A percentile compares a stretch with the other conserved stretches of the same genome.
These are phyloP conservation scores for Hyperopisus bebe DNA, from an alignment of 2,113 vertebrate genomes.

Conservation along the genomic window DNA sequence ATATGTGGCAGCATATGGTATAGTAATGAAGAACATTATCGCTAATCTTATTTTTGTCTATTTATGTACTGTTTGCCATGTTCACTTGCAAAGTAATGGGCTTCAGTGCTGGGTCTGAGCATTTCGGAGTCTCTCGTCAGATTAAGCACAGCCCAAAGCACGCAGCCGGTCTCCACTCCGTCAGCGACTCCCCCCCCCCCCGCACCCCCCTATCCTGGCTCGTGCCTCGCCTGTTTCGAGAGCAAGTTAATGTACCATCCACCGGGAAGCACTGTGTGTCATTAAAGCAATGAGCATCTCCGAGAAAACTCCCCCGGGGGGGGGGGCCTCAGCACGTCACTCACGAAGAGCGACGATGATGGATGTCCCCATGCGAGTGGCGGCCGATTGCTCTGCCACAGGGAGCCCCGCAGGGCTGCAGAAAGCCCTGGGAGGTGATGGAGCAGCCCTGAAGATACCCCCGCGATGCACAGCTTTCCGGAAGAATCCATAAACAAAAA, in stretches of 20 bases:
- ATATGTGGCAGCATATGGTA: not conserved
- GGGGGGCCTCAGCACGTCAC: not conserved
- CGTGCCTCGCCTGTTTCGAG: conserved; percentile 19
- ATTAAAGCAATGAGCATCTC: conserved; percentile 33
- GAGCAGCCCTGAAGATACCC: not conserved
- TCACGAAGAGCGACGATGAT: conserved; percentile 24
- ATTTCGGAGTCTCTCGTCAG: not conserved
- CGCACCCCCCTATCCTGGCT: too few species aligned
- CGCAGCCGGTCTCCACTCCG: not conserved
- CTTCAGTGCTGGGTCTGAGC: not conserved
- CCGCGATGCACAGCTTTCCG: not conserved
- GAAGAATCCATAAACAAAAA: not conserved
- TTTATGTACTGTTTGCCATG: not conserved
- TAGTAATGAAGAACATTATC: not conserved
- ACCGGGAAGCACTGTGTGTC: conserved; percentile 35
- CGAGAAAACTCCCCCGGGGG: conserved; percentile 20
- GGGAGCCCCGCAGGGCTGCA: not conserved
- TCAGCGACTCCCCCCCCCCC: not conserved
- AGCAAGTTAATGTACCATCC: conserved; percentile 46
- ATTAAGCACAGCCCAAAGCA: not conserved
- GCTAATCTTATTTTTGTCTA: not conserved
- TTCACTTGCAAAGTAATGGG: not conserved
- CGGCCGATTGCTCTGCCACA: not conserved
- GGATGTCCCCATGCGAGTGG: not conserved
- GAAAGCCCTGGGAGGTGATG: not conserved